Percentiles rank a stretch among this genome's conserved stretches.
phyloP scores from a whole-genome alignment of 2,113 vertebrate species.

The Aspidoscelis tigris region DNA sequence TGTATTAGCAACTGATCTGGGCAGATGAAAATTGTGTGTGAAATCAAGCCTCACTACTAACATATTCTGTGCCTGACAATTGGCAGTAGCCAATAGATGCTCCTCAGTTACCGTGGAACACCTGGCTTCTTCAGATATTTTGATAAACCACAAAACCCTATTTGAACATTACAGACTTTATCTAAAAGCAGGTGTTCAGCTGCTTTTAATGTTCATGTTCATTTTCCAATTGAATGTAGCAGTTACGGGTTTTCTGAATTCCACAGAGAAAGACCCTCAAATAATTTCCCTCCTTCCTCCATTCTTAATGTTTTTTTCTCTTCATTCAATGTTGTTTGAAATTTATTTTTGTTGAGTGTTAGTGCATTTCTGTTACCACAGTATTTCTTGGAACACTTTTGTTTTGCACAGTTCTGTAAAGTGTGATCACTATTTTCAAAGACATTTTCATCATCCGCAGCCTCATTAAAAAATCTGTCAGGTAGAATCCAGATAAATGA shows the following conservation, averaged over 20 bases:
- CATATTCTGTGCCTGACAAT: too few species aligned
- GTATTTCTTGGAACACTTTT: constrained; percentile 64
- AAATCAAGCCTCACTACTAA: too few species aligned
- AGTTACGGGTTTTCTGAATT: constrained; percentile 23
- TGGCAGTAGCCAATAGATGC: neutral
- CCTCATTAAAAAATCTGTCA: constrained; percentile 68
- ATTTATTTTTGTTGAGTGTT: constrained; percentile 55
- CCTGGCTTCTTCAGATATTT: neutral
- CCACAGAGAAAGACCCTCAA: constrained; percentile 40
- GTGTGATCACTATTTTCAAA: constrained; percentile 65
- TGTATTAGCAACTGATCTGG: too few species aligned
- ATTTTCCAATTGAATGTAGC: constrained; percentile 19
- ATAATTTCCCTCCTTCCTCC: constrained; percentile 54
- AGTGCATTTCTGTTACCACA: constrained; percentile 42
- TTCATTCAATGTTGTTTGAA: constrained; percentile 56
- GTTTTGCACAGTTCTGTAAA: constrained; percentile 65
- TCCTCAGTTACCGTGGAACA: neutral
- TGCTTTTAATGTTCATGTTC: constrained; percentile 33
- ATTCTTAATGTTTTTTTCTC: constrained; percentile 54
- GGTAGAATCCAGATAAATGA: constrained; percentile 67
- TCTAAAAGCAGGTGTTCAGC: constrained; percentile 10
- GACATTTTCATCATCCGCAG: constrained; percentile 67
- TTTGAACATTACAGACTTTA: constrained; percentile 8
- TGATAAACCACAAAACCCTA: neutral
- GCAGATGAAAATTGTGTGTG: too few species aligned